Conservation (phyloP, 2,797 vertebrate genomes). For the Etheostoma perlongum region DNA sequence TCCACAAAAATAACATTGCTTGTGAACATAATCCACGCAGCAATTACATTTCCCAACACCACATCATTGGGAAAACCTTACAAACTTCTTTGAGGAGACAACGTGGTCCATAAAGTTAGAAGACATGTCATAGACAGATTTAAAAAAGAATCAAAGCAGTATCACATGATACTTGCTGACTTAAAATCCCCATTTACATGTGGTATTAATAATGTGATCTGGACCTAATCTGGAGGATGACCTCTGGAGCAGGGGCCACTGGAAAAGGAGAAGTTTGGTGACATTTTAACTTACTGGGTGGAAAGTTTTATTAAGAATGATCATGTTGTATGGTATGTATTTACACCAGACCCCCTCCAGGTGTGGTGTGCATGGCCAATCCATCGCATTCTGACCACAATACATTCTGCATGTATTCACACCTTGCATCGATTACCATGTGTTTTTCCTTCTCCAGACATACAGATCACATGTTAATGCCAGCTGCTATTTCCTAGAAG, state of each 20-base stretch:
- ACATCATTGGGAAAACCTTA: neutral
- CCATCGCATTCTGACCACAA: neutral
- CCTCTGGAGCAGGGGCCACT: neutral
- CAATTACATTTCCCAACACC: neutral
- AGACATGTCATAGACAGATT: neutral
- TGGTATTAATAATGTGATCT: too few relatives aligned
- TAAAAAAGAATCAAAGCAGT: neutral
- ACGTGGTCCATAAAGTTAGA: neutral
- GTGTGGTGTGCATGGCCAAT: neutral
- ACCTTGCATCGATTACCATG: too few relatives aligned
- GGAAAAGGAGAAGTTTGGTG: neutral
- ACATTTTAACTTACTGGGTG: neutral
- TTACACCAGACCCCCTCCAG: neutral
- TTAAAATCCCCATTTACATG: neutral
- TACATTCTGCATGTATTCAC: neutral
- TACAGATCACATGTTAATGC: neutral
- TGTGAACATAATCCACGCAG: neutral
- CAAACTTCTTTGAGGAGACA: neutral
- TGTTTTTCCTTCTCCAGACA: neutral
- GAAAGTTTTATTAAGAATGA: neutral
- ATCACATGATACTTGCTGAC: neutral
- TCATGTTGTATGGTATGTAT: neutral
- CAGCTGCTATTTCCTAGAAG: neutral
- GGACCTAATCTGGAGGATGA: neutral
- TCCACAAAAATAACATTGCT: too few relatives aligned